Base-by-base conservation (phyloP, 1,140 invertebrate species). In the Riptortus pedestris region DNA sequence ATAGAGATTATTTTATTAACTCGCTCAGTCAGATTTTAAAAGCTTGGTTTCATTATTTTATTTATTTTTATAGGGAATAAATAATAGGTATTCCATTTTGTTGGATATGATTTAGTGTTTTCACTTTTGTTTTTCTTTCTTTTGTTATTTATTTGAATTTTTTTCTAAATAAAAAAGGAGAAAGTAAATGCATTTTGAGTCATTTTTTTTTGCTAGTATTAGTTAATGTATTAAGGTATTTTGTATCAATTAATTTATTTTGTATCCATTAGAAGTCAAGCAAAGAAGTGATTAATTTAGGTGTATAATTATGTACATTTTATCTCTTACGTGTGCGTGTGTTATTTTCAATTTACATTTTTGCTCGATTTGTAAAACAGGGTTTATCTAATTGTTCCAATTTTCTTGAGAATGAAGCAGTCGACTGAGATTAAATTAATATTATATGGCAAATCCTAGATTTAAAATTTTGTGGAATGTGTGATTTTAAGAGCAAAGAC, bases 191-290 rank as follows among this genome's bases (percentile, higher is more conserved):
- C 58, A 24, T 45, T 47, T 47, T 61, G 18, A 61, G 38, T 45
- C 60, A 61, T 18, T 62, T 51, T 51, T 43, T 60, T 43, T 59
- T 28, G 29, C 33, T 62, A 51, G 45, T 51, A 62, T 62, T 62
- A 62, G 61, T 62, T 62, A n/a, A 29, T 26, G 5, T 52, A 24
- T 57, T 63, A 33, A 57, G 45, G 38, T 58, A 51, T 48, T 51
- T 48, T 51, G 20, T 43, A 33, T 51, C 48, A 57, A 62, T 63
- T 59, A 59, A 57, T 59, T 59, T 59, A 59, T 59, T 59, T 59
- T 59, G 26, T 33, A 59, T 59, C 57, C 26, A 31, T 59, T 33
- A 20, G 14, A 29, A 59, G n/a, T 31, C 26, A 18, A 31, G 16
- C 18, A n/a, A n/a, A n/a, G 11, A 18, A 31, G 57, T 33, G 28